Percentiles rank a stretch among this genome's conserved stretches.
Evolutionary conservation across 2,113 vertebrate genomes (phyloP).

Genomic region (Salvator merianae): DNA sequence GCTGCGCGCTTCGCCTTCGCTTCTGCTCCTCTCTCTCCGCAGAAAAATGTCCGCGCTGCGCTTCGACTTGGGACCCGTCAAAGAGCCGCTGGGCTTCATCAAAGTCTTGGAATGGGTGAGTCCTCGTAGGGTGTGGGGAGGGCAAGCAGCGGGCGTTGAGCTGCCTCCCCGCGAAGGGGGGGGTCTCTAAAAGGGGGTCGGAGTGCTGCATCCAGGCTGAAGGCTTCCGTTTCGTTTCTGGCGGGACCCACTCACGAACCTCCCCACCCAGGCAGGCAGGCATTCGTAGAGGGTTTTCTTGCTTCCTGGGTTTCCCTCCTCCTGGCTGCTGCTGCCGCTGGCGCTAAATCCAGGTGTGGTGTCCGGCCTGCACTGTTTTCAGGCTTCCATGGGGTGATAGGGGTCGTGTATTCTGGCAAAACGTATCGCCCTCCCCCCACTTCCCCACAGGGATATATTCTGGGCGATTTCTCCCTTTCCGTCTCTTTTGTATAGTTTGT

Average conservation of each 20-base stretch:
- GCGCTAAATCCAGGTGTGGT: background rate
- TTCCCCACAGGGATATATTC: background rate
- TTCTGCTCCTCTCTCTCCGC: background rate
- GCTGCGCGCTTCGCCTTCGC: no score
- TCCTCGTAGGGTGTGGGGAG: background rate
- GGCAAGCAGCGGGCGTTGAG: background rate
- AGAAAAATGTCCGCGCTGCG: conserved; percentile 12
- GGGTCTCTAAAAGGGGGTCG: background rate
- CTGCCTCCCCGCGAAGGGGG: background rate
- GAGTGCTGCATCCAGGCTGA: background rate
- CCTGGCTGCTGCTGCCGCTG: background rate
- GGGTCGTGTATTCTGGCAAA: background rate
- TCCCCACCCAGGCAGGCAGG: background rate
- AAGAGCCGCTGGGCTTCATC: conserved; percentile 37
- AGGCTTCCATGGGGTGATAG: background rate
- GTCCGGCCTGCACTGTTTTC: background rate
- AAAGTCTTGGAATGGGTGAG: conserved; percentile 24
- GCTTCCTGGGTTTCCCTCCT: no score
- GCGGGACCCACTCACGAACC: background rate
- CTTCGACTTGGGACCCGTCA: conserved; percentile 4
- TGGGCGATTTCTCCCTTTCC: background rate
- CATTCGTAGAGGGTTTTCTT: background rate
- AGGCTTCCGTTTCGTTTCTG: no score
- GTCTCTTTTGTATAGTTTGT: background rate
- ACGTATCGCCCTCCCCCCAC: background rate